These are phyloP conservation scores for Mystacides longicornis DNA, from an alignment of 2,888 invertebrate species.

Conservation along the genomic window DNA sequence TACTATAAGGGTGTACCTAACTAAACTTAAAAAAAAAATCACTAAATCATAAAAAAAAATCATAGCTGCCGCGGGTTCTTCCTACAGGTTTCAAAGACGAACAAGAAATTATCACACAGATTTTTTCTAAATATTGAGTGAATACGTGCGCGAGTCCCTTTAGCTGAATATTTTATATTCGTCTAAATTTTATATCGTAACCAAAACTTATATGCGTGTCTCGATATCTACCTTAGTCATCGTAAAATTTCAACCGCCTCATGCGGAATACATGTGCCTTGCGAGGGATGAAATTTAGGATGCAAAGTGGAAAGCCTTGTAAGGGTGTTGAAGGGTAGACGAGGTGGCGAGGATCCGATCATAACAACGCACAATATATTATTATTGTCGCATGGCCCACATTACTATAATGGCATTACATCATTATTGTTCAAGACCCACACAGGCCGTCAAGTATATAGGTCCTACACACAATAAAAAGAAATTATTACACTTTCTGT, in stretches of 20 bases:
- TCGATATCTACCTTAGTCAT: constrained; percentile 1
- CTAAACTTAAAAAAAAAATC: too few relatives aligned
- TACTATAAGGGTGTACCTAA: too few relatives aligned
- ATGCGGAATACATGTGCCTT: background rate
- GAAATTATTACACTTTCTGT: too few relatives aligned
- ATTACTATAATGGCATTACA: background rate
- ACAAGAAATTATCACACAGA: too few relatives aligned
- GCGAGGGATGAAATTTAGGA: constrained; percentile 5
- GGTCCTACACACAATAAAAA: background rate
- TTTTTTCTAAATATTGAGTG: too few relatives aligned
- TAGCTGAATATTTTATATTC: too few relatives aligned
- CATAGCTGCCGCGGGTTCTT: too few relatives aligned
- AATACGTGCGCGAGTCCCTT: too few relatives aligned
- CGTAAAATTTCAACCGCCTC: background rate
- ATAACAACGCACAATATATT: constrained; percentile 8
- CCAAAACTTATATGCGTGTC: background rate
- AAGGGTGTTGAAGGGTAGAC: constrained; percentile 17
- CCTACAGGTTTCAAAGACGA: too few relatives aligned
- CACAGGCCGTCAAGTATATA: too few relatives aligned
- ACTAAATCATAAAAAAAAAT: too few relatives aligned
- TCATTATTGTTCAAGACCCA: too few relatives aligned
- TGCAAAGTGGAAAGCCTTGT: constrained; percentile 25
- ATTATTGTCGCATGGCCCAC: background rate
- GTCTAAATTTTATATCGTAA: background rate
- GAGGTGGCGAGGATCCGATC: constrained; percentile 20